These are phyloP conservation scores for Malachius bipustulatus DNA, from an alignment of 2,888 invertebrate genomes.

Conservation along the genomic window DNA sequence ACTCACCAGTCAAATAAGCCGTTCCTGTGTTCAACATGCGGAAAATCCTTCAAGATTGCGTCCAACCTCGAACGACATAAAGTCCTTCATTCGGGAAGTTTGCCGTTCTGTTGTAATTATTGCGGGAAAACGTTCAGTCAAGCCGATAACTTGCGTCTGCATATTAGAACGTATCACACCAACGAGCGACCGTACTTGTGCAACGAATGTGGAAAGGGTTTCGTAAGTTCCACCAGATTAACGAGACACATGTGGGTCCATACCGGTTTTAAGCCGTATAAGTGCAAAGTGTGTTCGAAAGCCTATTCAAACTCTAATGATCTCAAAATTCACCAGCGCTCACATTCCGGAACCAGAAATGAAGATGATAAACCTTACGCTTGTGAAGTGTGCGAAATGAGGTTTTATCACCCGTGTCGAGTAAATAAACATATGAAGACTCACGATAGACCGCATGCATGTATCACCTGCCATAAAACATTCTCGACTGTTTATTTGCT, in stretches of 20 bases:
- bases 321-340: constrained; percentile 30
- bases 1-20: constrained; percentile 31
- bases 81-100: constrained; percentile 28
- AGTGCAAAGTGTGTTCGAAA: constrained; percentile 28
- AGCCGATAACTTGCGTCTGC: constrained; percentile 31
- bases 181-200: constrained; percentile 33
- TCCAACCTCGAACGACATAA: constrained; percentile 34
- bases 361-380: constrained; percentile 28
- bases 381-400: constrained; percentile 28
- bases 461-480: constrained; percentile 26
- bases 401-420: constrained; percentile 34
- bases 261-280: constrained; percentile 30
- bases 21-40: constrained; percentile 31
- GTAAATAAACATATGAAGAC: constrained; percentile 39
- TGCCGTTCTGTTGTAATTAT: constrained; percentile 31
- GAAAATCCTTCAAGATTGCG: constrained; percentile 31
- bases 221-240: constrained; percentile 31
- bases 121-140: constrained; percentile 34
- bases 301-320: constrained; percentile 31
- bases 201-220: constrained; percentile 33
- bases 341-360: constrained; percentile 20
- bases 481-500: constrained; percentile 24
- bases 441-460: constrained; percentile 31
- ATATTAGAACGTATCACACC: constrained; percentile 33
- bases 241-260: constrained; percentile 35